These are phyloP conservation scores for Acronicta alni DNA, from an alignment of 2,888 invertebrate species.

Conservation along the genomic window DNA sequence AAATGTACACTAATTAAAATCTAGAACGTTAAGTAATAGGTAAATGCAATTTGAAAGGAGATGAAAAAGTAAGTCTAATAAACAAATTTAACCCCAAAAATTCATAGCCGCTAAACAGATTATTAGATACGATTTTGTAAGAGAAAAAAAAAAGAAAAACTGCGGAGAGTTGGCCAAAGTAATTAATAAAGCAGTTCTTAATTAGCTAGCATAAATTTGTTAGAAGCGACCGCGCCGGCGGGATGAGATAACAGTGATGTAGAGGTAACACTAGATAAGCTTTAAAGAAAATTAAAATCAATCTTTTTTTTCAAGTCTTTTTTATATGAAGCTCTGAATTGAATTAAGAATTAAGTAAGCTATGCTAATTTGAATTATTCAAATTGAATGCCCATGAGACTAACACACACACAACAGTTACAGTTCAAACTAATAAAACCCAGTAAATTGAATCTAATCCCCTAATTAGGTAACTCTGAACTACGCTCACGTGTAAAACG, in stretches of 20 bases:
- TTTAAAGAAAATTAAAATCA: not conserved
- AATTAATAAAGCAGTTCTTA: constrained; percentile 82
- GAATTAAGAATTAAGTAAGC: too few relatives aligned
- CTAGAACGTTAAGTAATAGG: too few relatives aligned
- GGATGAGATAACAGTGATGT: constrained; percentile 32
- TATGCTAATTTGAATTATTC: too few relatives aligned
- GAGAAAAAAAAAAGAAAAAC: constrained; percentile 47
- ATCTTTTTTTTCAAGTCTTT: too few relatives aligned
- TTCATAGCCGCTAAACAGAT: constrained; percentile 44
- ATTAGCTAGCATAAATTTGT: constrained; percentile 76
- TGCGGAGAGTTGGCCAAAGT: constrained; percentile 62
- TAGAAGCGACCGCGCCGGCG: constrained; percentile 62
- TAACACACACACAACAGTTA: too few relatives aligned
- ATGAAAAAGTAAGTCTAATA: constrained; percentile 26
- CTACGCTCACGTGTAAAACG: too few relatives aligned
- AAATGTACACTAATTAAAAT: too few relatives aligned
- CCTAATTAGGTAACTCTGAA: too few relatives aligned
- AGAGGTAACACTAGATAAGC: constrained; percentile 22
- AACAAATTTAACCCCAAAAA: constrained; percentile 28
- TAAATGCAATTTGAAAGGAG: not conserved
- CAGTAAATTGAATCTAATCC: too few relatives aligned
- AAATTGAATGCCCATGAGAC: too few relatives aligned
- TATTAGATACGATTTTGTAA: constrained; percentile 52
- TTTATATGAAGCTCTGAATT: too few relatives aligned
- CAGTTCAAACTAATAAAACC: too few relatives aligned